A percentile compares a stretch with the other conserved stretches of the same genome.
phyloP scores from a whole-genome alignment of 2,888 invertebrate species.

The Helicoverpa assulta region DNA sequence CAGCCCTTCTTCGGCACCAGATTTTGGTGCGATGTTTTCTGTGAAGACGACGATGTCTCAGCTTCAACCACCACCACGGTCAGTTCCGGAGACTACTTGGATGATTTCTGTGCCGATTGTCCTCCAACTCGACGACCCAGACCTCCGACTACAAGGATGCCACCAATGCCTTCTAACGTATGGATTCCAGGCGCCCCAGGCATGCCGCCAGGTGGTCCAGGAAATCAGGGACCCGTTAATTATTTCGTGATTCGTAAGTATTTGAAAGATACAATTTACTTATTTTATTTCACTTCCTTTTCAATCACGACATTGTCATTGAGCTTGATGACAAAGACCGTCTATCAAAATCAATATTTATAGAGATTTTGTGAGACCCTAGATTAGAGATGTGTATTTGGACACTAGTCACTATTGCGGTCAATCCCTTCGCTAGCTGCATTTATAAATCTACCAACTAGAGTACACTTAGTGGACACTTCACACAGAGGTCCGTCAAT shows the following conservation, averaged over 20 bases:
- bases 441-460: no score
- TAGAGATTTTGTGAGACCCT: no score
- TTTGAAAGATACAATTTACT: background rate
- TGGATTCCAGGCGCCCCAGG: constrained; percentile 9
- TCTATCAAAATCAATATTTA: no score
- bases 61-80: constrained; percentile 60
- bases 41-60: constrained; percentile 71
- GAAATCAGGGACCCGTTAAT: constrained; percentile 5
- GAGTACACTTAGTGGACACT: no score
- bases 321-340: no score
- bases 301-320: background rate
- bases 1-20: constrained; percentile 75
- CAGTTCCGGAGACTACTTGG: constrained; percentile 40
- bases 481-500: no score
- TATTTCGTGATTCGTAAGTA: constrained; percentile 38
- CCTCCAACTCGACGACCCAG: constrained; percentile 36
- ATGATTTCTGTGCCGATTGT: constrained; percentile 38
- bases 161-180: constrained; percentile 1
- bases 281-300: background rate
- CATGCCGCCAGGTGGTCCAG: constrained; percentile 12
- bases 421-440: no score
- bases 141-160: constrained; percentile 41
- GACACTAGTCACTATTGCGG: no score
- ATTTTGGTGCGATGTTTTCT: constrained; percentile 74
- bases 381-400: no score